phyloP scores from a whole-genome alignment of 2,888 invertebrate genomes.

The Acanthoscelides obtectus region DNA sequence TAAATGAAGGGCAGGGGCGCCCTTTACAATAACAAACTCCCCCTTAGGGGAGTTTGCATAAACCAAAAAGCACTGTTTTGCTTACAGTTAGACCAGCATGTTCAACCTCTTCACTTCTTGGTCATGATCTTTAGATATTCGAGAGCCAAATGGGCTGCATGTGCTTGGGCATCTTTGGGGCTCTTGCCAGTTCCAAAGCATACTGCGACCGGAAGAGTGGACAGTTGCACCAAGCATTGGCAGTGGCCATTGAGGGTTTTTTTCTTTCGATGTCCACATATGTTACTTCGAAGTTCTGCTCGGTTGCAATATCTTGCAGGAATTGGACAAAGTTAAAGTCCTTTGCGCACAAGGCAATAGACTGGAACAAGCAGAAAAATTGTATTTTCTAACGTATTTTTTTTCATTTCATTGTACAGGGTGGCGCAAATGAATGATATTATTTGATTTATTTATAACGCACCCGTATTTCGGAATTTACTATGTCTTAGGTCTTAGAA shows the following conservation, averaged over 20 bases:
- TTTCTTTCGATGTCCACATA: constrained; percentile 93
- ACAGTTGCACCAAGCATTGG: constrained; percentile 89
- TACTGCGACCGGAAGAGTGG: constrained; percentile 88
- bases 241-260: constrained; percentile 72
- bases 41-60: background rate
- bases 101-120: constrained; percentile 65
- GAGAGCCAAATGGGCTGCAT: constrained; percentile 86
- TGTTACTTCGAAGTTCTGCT: constrained; percentile 90
- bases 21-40: background rate
- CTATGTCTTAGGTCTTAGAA: no score
- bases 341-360: constrained; percentile 67
- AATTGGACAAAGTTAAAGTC: constrained; percentile 83
- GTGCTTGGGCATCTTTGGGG: constrained; percentile 79
- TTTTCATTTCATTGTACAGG: no score
- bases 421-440: no score
- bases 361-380: constrained; percentile 51
- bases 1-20: background rate
- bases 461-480: no score
- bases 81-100: background rate
- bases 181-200: constrained; percentile 82
- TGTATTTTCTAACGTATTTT: no score
- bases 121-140: constrained; percentile 95
- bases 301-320: constrained; percentile 82
- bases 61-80: background rate
- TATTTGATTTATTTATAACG: no score